phyloP scores from a whole-genome alignment of 2,797 vertebrate genomes.

The Mormyrus hasselquistii region DNA sequence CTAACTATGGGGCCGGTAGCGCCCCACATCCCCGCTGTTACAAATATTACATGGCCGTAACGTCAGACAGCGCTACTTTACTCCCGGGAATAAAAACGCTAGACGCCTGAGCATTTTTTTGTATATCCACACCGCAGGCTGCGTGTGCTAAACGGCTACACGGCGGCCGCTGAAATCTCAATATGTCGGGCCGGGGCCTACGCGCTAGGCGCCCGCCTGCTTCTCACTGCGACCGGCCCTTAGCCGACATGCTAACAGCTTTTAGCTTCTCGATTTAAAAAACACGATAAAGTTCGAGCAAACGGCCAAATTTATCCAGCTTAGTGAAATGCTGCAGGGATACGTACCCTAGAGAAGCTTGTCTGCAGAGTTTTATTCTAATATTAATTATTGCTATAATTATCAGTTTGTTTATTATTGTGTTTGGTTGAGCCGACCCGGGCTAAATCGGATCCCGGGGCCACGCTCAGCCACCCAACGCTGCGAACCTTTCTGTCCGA shows the following conservation, averaged over 20 bases:
- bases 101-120: background rate
- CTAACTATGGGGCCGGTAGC: background rate
- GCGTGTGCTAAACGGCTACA: background rate
- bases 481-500: background rate
- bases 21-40: background rate
- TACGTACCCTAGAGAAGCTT: background rate
- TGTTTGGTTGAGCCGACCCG: background rate
- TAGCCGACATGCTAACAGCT: background rate
- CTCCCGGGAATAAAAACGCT: background rate
- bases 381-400: background rate
- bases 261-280: background rate
- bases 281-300: background rate
- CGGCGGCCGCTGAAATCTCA: background rate
- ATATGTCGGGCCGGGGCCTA: background rate
- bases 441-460: background rate
- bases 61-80: background rate
- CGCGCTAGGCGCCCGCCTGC: background rate
- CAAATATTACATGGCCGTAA: background rate
- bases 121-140: background rate
- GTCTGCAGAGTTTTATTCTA: background rate
- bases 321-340: background rate
- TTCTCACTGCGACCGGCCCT: background rate
- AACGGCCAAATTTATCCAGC: background rate
- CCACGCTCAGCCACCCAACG: background rate
- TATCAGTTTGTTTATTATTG: background rate